Conservation (phyloP, 2,113 vertebrate species). For the Eidolon helvum region DNA sequence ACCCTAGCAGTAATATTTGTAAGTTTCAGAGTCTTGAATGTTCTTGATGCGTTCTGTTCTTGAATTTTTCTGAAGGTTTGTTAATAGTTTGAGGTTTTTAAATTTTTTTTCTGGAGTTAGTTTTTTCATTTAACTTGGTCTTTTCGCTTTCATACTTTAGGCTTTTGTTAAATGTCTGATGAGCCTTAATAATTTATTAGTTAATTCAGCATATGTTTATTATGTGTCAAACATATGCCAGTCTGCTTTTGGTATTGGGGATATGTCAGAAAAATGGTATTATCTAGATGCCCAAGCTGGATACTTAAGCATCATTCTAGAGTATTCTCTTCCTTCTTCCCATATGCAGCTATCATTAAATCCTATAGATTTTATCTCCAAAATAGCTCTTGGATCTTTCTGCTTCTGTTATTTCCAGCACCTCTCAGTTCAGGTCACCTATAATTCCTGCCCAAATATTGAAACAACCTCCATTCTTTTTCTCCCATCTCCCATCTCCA, state of each 20-base stretch:
- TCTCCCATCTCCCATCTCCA: neutral
- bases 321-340: neutral
- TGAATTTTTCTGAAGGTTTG: neutral
- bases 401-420: neutral
- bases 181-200: neutral
- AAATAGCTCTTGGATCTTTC: neutral
- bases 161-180: neutral
- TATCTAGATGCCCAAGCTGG: neutral
- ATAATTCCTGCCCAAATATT: neutral
- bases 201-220: neutral
- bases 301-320: neutral
- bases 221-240: neutral
- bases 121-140: neutral
- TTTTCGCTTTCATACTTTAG: neutral
- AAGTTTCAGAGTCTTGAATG: neutral
- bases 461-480: neutral
- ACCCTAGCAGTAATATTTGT: neutral
- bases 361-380: neutral
- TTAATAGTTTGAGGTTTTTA: neutral
- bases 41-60: neutral
- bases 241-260: neutral
- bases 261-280: neutral
- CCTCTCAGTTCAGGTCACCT: neutral
- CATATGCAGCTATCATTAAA: neutral
- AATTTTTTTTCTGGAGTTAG: neutral